Evolutionary conservation across 2,797 vertebrate species (phyloP), one percentile per base, ranked within the genome.

Genomic region (Serranus cabrilla): DNA sequence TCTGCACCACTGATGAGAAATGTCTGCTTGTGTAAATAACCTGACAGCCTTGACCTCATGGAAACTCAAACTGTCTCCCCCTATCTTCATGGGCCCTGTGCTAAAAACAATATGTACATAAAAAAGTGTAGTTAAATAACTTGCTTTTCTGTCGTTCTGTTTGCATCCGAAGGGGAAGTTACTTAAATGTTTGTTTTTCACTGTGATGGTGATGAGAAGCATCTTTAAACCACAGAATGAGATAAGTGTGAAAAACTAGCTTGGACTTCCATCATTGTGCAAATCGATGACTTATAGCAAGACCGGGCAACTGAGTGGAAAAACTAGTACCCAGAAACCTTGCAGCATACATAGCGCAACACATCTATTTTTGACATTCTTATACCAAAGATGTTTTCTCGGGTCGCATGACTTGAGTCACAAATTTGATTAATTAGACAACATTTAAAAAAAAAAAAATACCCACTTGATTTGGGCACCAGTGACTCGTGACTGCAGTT

Each of bases 171-270:
- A 31, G 6, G 18, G 9, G 23, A 69, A 45, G 14, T 17, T 12
- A n/a, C 14, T 43, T 40, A 11, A 46, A 16, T 56, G 14, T 71
- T 12, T 52, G 43, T 61, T 12, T 65, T 66, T 57, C 12, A 34
- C 34, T 34, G 7, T 34, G 5, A 9, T 3, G 14, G 2, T 50
- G 18, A 71, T 11, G 8, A 42, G 1, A 23, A 21, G 2, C 4
- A 54, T 40, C 14, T 54, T 27, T 12, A 71, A 59, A 63, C 52
- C 27, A 64, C 49, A 71, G 9, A 49, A 20, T 74, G 20, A 75
- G 18, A 54, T 73, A 66, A 43, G 47, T 50, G 27, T 64, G 0
- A 49, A 59, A 55, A n/a, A 3, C 3, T 47, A 13, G 25, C 47
- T 7, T 8, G 6, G n/a, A 54, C 52, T 43, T 17, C 18, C 27